Base-by-base conservation (phyloP, 1,140 invertebrate genomes). In the Drosophila melanica region DNA sequence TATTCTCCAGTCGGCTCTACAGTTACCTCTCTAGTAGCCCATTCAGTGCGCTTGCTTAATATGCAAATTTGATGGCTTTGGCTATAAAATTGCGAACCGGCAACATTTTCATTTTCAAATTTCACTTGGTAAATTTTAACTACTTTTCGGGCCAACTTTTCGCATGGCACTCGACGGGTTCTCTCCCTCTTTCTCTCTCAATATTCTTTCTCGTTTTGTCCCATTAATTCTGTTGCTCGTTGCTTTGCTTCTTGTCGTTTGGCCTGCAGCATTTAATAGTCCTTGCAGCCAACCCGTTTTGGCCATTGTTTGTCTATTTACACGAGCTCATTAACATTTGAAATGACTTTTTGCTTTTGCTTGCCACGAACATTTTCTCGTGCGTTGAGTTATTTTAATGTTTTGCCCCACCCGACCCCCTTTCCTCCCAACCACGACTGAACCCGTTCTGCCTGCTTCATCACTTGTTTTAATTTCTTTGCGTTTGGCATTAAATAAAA, bases 251-350 rank as follows among this genome's bases (percentile, higher is more conserved):
- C 35, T 65, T 65, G 62, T 27, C 63, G 11, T 37, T 55, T 66
- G 54, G 41, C 70, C 64, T 33, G 30, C 39, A 57, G 69, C 69
- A 67, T 27, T 72, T 72, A 20, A 42, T 41, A 39, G 39, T 72
- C 63, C 54, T 58, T 51, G 30, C 69, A 39, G 62, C 27, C 55
- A 68, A 60, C 48, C 65, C 55, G 70, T 78, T 85, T 69, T 51
- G 64, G 75, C 78, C 82, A 86, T 86, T 86, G 82, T 86, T 86
- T 87, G 82, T 87, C 84, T 87, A 87, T 87, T 89, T 87, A 87
- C 79, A 89, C 84, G 74, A 89, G 84, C 84, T 89, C 84, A 89
- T 89, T 89, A 89, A 89, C 84, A 89, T 89, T 89, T 89, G 84
- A 89, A 89, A 89, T 89, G 84, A 89, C 84, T 89, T 89, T 84